Base-by-base conservation (phyloP, 2,888 invertebrate species). In the Mylabris sibirica region DNA sequence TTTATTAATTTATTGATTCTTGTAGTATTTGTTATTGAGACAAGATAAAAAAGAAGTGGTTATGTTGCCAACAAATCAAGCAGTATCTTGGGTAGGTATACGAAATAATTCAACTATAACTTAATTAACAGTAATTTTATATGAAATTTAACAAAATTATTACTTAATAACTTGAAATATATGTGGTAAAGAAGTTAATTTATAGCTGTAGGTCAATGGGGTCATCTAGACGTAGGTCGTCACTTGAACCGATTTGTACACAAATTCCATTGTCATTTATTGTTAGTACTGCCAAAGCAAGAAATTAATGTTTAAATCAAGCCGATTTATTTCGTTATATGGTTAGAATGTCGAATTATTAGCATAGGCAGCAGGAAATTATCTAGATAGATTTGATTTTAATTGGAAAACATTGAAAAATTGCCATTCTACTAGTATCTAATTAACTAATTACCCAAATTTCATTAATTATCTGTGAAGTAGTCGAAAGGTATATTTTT, bases 31-130 rank as follows among this genome's bases (percentile, higher is more conserved):
- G 57, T 20, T 26, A 5, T 8, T 53, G 35, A 53, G 60, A 60
- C 3, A 2, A 12, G 34, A 17, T 49, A 64, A 53, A 4, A 20
- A n/a, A 61, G n/a, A 2, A 35, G 8, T 61, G n/a, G 63, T 35
- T 41, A 68, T 69, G 66, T 34, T 69, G 57, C 49, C 69, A 35
- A 66, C 63, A 24, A 69, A 63, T 60, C 60, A 30, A 14, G 61
- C 22, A 20, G 66, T 69, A 0, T 53, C 66, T 20, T 69, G 69
- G 69, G 69, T 69, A 64, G 60, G 49, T 62, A 38, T 22, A 68
- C 30, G 20, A 34, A 0, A 35, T 12, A 30, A 38, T 30, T 30
- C 62, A 30, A 59, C 20, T 44, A 53, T n/a, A 22, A 26, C 30
- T 6, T 35, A 12, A 62, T n/a, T 38, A 11, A 41, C 12, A 38